These are phyloP conservation scores for Drosophila kepulauana DNA, from an alignment of 1,140 invertebrate genomes.

Conservation along the genomic window DNA sequence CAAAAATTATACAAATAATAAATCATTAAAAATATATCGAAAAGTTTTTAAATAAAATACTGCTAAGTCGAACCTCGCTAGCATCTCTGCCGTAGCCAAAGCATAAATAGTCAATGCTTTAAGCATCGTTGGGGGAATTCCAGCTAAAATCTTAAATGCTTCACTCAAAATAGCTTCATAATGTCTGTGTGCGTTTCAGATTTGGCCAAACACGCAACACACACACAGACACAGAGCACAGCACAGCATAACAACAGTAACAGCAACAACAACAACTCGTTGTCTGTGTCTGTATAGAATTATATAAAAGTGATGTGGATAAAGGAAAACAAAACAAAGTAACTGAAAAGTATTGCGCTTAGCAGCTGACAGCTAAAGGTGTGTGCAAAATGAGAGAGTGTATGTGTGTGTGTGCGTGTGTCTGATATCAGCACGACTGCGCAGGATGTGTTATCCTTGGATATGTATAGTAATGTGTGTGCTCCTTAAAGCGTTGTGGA, in stretches of 20 bases:
- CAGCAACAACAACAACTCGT: too few relatives aligned
- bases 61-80: conserved; percentile 8
- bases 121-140: conserved; percentile 58
- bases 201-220: conserved; percentile 50
- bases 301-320: not conserved
- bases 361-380: conserved; percentile 28
- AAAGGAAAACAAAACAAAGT: conserved; percentile 18
- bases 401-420: not conserved
- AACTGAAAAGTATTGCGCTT: conserved; percentile 32
- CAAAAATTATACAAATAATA: too few relatives aligned
- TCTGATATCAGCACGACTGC: not conserved
- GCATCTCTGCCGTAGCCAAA: conserved; percentile 46
- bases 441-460: conserved; percentile 11
- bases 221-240: not conserved
- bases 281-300: not conserved
- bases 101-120: conserved; percentile 40
- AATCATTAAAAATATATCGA: too few relatives aligned
- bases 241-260: too few relatives aligned
- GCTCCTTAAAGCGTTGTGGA: conserved; percentile 16
- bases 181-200: conserved; percentile 74
- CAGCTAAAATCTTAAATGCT: conserved; percentile 73
- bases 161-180: conserved; percentile 76
- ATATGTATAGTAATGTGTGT: conserved; percentile 1
- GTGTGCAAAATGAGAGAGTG: not conserved
- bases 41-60: not conserved